Evolutionary conservation across 2,797 vertebrate genomes (phyloP).

Genomic region (Clarias platycephalus): DNA sequence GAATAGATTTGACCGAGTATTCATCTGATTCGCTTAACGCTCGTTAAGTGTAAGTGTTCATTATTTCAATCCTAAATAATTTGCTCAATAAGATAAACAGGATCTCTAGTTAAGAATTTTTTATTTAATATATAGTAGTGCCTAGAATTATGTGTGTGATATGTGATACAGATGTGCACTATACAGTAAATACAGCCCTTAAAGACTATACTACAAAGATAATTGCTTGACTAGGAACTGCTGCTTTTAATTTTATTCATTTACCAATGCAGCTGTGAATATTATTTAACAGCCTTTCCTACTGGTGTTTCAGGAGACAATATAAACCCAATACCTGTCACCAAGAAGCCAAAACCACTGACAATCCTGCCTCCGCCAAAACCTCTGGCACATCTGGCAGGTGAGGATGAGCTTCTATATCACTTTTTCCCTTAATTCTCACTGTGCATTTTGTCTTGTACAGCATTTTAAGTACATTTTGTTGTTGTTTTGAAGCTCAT

Average conservation of each 20-base stretch:
- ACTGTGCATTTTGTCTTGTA: not conserved
- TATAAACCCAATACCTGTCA: too few species aligned
- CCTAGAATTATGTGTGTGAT: not conserved
- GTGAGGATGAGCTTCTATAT: conserved; percentile 56
- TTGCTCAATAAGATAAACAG: not conserved
- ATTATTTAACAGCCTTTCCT: not conserved
- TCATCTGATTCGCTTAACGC: not conserved
- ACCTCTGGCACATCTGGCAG: conserved; percentile 72
- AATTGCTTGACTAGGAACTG: not conserved
- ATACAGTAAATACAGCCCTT: not conserved
- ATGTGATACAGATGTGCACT: not conserved
- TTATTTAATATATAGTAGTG: not conserved
- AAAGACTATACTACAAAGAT: not conserved
- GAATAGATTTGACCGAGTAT: not conserved
- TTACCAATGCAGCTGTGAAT: not conserved
- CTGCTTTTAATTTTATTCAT: not conserved
- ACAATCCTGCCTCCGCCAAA: conserved; percentile 58
- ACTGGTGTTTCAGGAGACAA: not conserved
- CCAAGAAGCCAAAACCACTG: not conserved
- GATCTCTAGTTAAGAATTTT: not conserved
- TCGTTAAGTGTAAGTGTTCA: not conserved
- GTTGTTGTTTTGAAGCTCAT: conserved; percentile 48
- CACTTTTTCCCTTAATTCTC: not conserved
- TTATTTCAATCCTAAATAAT: not conserved
- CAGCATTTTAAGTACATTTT: too few species aligned